Percentiles rank a stretch among this genome's conserved stretches.
phyloP scores from a whole-genome alignment of 2,797 vertebrate species.

The Pangasius sanitwongsei region DNA sequence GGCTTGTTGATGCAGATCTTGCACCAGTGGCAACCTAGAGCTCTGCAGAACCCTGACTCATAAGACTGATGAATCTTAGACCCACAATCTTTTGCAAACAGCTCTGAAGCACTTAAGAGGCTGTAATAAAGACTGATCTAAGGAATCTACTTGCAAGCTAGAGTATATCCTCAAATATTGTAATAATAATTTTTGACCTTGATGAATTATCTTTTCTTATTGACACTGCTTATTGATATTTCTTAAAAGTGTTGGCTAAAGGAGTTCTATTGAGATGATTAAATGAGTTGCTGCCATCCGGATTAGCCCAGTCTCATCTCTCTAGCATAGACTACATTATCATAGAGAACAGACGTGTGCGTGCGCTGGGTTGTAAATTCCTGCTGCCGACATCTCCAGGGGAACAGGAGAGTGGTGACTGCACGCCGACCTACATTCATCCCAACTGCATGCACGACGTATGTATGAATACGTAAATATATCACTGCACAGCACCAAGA shows the following conservation, averaged over 20 bases:
- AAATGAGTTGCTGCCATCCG: slow-evolving; percentile 73
- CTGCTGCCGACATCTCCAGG: slow-evolving; percentile 74
- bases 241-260: slow-evolving; percentile 76
- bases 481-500: slow-evolving; percentile 24
- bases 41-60: not conserved
- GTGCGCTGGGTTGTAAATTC: slow-evolving; percentile 76
- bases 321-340: slow-evolving; percentile 72
- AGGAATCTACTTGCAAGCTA: slow-evolving; percentile 60
- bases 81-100: slow-evolving; percentile 35
- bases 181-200: slow-evolving; percentile 76
- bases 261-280: slow-evolving; percentile 76
- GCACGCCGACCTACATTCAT: slow-evolving; percentile 77
- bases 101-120: slow-evolving; percentile 60
- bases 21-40: too few species aligned
- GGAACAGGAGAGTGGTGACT: slow-evolving; percentile 73
- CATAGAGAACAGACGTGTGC: slow-evolving; percentile 75
- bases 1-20: not conserved
- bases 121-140: slow-evolving; percentile 59
- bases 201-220: slow-evolving; percentile 77
- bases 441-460: slow-evolving; percentile 55
- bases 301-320: slow-evolving; percentile 77
- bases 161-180: slow-evolving; percentile 44
- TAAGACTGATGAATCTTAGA: not conserved
- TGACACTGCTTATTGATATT: slow-evolving; percentile 78
- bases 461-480: slow-evolving; percentile 38